Base-by-base conservation (phyloP, 2,113 vertebrate genomes). In the Stigmatopora argus region DNA sequence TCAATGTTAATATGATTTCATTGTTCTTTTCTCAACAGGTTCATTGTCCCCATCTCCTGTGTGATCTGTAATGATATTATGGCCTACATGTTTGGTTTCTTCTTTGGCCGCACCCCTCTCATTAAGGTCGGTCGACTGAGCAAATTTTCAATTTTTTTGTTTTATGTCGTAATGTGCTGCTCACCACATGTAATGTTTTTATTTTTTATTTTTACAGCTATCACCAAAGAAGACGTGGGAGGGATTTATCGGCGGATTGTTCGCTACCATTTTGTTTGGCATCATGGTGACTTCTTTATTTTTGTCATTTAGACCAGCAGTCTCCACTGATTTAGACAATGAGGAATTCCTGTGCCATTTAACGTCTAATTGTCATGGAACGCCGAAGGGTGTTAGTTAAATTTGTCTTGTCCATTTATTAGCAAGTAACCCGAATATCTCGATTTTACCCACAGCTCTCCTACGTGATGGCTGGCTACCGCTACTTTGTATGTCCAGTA, bases 61-160 rank as follows among this genome's bases (percentile, higher is more conserved):
- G 97, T 99, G 74, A 99, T 99, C 92, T 99, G 97, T 85, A 99
- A 99, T 18, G 97, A 99, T 90, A 99, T 99, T 67, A 98, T 99
- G 97, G 96, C 97, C 1, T 99, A 99, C 87, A 98, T 99, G 97
- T 99, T 98, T n/a, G 97, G 97, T 0, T 99, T 99, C 90, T 99
- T 99, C 91, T 99, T 99, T 0, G 97, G 96, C 64, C 94, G 96
- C 74, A 99, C 96, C 0, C 96, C 97, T 0, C 95, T 98, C 65
- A 98, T 98, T 73, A 99, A 99, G 95, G 96, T 99, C 35, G 11
- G 90, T 78, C 6, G 1, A 45, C 19, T 62, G 15, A 41, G 11
- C 34, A 5, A 38, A 15, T 6, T 31, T 15, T 6, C 5, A 14
- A 23, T 21, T 61, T 1, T 6, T 2, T 44, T 19, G 3, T 38